Percentiles rank a stretch among this genome's conserved stretches.
phyloP scores from a whole-genome alignment of 2,113 vertebrate species.

The Cryptoleucopteryx plumbea region DNA sequence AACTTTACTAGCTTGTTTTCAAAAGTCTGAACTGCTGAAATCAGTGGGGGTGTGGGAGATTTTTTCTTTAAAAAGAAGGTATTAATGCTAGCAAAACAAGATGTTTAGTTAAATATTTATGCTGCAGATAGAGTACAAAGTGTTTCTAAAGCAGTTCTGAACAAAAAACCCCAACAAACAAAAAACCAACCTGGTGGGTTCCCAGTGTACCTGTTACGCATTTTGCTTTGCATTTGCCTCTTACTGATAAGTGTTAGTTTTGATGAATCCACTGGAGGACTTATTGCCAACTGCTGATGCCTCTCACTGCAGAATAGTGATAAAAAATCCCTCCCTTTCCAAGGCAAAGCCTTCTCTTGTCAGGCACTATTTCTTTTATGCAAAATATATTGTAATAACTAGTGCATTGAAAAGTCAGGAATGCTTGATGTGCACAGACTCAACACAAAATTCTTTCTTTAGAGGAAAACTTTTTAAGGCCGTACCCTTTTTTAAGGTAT shows the following conservation, averaged over 20 bases:
- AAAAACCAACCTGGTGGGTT: not conserved
- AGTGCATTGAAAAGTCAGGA: not conserved
- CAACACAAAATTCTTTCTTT: not conserved
- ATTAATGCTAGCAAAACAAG: constrained; percentile 1
- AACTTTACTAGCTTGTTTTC: constrained; percentile 15
- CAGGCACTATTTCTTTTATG: not conserved
- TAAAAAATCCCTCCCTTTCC: not conserved
- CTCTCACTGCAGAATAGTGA: not conserved
- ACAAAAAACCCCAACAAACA: not conserved
- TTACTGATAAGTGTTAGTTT: not conserved
- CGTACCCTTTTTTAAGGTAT: not conserved
- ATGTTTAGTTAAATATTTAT: constrained; percentile 20
- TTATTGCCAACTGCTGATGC: not conserved
- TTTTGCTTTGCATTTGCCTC: not conserved
- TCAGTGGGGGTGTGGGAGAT: not conserved
- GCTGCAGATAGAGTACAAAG: not conserved
- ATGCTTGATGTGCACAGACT: not conserved
- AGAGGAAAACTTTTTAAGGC: not conserved
- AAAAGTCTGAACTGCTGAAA: constrained; percentile 33
- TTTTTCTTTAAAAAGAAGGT: not conserved
- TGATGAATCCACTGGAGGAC: not conserved
- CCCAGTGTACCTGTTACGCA: not conserved
- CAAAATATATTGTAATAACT: not conserved
- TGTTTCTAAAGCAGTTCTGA: not conserved
- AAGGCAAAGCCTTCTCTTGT: not conserved